Evolutionary conservation across 2,888 invertebrate species (phyloP), one percentile per base, ranked within the genome.

Genomic region (Drosophila parthenogenetica): DNA sequence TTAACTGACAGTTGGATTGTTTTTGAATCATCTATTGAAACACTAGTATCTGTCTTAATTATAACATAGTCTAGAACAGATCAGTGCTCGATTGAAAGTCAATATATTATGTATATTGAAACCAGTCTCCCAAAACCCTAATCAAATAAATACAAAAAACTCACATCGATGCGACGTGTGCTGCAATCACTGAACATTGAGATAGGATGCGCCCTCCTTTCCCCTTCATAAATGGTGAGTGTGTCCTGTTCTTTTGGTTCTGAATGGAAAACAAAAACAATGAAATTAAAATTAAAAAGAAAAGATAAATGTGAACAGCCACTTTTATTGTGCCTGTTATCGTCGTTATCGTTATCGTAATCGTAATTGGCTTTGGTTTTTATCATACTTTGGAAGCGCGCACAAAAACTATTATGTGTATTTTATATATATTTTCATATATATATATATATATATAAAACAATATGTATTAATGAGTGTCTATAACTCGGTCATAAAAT

Each of bases 321-420:
- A 49, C 25, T 57, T 63, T 49, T 72, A 64, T 61, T 73, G 55
- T 76, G 59, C 51, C 69, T 72, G 71, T 68, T 75, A 68, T 68
- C 67, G 68, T 71, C 75, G 64, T 60, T 55, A 54, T 58, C 70
- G 40, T 64, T 35, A 64, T 74, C 57, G 69, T 73, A 64, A 71
- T 35, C 10, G 35, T 73, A 57, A 77, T 66, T 77, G 77, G 65
- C 73, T 72, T 73, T 76, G 76, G 72, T 76, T 72, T 53, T 67
- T 55, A 67, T 67, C 72, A 71, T 55, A 58, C 57, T 60, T 60
- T 62, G 71, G 51, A 75, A 62, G 59, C 59, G 54, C 62, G 59
- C 74, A 76, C 67, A 42, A 51, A 60, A 62, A 69, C 53, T 51
- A 75, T 75, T 39, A 70, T 62, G 61, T 70, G 39, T 54, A 13